Conservation (phyloP, 92 coral and sea anemone species). For the Actinernus sp. region DNA sequence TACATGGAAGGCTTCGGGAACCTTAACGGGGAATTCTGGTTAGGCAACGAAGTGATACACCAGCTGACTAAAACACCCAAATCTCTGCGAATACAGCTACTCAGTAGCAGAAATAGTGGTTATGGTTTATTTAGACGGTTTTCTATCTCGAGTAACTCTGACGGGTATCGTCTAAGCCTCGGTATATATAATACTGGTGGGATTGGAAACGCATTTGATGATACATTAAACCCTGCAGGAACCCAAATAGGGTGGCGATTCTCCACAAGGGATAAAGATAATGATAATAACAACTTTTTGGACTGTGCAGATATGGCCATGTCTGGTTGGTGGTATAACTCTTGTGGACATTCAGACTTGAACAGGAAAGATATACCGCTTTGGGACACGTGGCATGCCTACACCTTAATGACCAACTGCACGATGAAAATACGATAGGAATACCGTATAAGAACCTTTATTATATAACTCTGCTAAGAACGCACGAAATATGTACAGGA, state of each 20-base stretch:
- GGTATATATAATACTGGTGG: neutral
- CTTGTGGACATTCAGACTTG: conserved; percentile 29
- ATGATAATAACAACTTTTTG: neutral
- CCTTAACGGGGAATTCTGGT: conserved; percentile 27
- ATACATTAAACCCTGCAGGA: neutral
- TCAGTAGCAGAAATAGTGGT: neutral
- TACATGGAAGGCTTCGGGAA: conserved; percentile 34
- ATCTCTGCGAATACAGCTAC: conserved; percentile 1
- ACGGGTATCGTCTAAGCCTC: conserved; percentile 8
- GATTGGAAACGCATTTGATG: neutral
- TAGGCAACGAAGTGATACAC: conserved; percentile 31
- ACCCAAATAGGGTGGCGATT: conserved; percentile 5
- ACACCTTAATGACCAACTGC: neutral
- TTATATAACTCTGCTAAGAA: too few species aligned
- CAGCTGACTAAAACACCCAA: conserved; percentile 18
- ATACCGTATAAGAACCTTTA: too few species aligned
- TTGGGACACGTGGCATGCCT: conserved; percentile 36
- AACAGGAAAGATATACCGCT: conserved; percentile 9
- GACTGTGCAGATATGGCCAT: conserved; percentile 4
- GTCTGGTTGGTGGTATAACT: conserved; percentile 38
- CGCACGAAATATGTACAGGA: too few species aligned
- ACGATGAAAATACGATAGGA: conserved; percentile 19
- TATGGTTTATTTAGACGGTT: conserved; percentile 3
- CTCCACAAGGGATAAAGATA: conserved; percentile 26
- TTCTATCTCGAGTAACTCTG: conserved; percentile 1